phyloP scores from a whole-genome alignment of 2,888 invertebrate genomes.

The Andricus curvator region DNA sequence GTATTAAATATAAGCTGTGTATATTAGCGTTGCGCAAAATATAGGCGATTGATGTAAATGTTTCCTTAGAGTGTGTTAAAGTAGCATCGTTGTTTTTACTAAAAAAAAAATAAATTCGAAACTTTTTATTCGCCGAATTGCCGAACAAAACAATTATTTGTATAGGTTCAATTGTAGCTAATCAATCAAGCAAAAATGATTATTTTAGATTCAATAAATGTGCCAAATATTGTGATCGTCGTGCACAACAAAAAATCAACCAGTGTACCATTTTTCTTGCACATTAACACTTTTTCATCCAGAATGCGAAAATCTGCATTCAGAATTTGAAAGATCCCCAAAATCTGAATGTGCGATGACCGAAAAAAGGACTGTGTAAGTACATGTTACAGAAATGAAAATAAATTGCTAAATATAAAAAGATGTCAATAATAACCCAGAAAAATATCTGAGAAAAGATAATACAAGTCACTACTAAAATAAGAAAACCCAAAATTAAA shows the following conservation, averaged over 20 bases:
- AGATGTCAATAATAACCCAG: not conserved
- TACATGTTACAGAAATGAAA: not conserved
- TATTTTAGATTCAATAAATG: slow-evolving; percentile 56
- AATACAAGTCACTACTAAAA: not conserved
- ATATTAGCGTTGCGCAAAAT: slow-evolving; percentile 8
- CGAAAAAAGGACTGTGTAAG: not conserved
- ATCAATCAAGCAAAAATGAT: slow-evolving; percentile 12
- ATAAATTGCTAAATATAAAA: not conserved
- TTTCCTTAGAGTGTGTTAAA: not conserved
- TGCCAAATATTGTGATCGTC: slow-evolving; percentile 63
- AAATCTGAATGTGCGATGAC: not conserved
- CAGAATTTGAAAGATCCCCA: slow-evolving; percentile 36
- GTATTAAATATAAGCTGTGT: slow-evolving; percentile 31
- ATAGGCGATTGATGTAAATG: slow-evolving; percentile 6
- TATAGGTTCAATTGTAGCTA: not conserved
- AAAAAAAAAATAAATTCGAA: slow-evolving; percentile 6
- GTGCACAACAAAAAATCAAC: slow-evolving; percentile 46
- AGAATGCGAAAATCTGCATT: slow-evolving; percentile 8
- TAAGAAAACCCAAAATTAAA: not conserved
- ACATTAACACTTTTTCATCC: slow-evolving; percentile 14
- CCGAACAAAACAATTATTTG: not conserved
- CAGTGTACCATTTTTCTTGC: slow-evolving; percentile 15
- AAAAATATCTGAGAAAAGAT: not conserved
- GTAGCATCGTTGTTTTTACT: not conserved
- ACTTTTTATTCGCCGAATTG: not conserved